phyloP scores from a whole-genome alignment of 1,140 invertebrate species.

The Drosophila kanapiae region DNA sequence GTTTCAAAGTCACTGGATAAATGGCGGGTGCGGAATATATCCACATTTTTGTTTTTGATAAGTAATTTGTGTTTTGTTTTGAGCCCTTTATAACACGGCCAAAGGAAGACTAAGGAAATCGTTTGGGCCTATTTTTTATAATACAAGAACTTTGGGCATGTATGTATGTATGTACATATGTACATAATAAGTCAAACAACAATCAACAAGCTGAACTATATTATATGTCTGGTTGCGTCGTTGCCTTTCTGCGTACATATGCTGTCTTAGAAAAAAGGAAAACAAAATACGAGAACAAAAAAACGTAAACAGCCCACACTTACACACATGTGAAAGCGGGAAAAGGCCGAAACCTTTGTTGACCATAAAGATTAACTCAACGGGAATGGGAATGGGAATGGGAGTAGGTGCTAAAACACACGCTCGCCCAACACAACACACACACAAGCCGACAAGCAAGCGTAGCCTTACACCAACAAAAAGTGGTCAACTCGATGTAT shows the following conservation, averaged over 20 bases:
- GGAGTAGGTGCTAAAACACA: slow-evolving; percentile 74
- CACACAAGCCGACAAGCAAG: slow-evolving; percentile 10
- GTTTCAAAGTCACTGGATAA: neutral
- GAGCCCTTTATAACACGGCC: neutral
- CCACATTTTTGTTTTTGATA: neutral
- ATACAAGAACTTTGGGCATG: neutral
- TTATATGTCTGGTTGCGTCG: neutral
- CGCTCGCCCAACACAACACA: slow-evolving; percentile 16
- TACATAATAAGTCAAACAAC: neutral
- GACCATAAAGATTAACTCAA: slow-evolving; percentile 73
- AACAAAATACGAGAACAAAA: slow-evolving; percentile 3
- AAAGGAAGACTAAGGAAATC: neutral
- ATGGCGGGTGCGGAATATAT: neutral
- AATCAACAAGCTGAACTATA: slow-evolving; percentile 2
- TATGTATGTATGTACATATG: neutral
- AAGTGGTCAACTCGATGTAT: slow-evolving; percentile 58
- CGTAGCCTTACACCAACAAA: slow-evolving; percentile 37
- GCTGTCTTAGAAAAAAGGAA: neutral
- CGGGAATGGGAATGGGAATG: slow-evolving; percentile 38
- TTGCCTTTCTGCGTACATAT: neutral
- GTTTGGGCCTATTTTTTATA: too few relatives aligned
- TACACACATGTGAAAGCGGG: neutral
- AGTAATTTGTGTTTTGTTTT: neutral
- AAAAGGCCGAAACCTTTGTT: slow-evolving; percentile 58
- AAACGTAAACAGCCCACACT: slow-evolving; percentile 14